Percentiles rank a stretch among this genome's conserved stretches.
These are phyloP conservation scores for Probosciger aterrimus DNA, from an alignment of 2,113 vertebrate genomes.

Conservation along the genomic window DNA sequence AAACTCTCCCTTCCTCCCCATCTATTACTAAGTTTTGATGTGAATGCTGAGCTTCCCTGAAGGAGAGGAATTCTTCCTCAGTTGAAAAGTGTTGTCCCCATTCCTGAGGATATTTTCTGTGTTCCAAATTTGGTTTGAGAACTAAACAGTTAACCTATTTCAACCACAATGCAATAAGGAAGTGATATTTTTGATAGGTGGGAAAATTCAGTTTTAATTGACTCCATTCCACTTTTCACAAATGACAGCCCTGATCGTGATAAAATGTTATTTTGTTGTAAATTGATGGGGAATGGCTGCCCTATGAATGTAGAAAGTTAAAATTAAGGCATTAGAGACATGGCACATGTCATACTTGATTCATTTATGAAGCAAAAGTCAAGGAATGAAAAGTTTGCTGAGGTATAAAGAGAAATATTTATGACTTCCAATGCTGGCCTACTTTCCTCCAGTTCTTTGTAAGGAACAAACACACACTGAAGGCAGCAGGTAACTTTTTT, in stretches of 20 bases:
- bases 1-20: not conserved
- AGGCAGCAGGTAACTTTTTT: not conserved
- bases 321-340: not conserved
- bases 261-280: not conserved
- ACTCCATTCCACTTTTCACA: not conserved
- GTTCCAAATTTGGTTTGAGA: not conserved
- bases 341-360: not conserved
- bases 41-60: not conserved
- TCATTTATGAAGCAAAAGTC: not conserved
- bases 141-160: not conserved
- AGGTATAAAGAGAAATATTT: not conserved
- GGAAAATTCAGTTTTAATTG: not conserved
- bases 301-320: not conserved
- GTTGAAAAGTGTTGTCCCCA: not conserved
- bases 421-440: not conserved
- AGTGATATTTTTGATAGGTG: not conserved
- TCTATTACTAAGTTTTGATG: not conserved
- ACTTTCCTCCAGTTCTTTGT: not conserved
- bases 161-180: not conserved
- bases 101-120: not conserved
- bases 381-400: not conserved
- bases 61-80: not conserved
- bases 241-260: not conserved
- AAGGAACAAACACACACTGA: not conserved
- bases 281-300: not conserved